phyloP scores from a whole-genome alignment of 2,888 invertebrate species.

The Pristionchus japonicus region DNA sequence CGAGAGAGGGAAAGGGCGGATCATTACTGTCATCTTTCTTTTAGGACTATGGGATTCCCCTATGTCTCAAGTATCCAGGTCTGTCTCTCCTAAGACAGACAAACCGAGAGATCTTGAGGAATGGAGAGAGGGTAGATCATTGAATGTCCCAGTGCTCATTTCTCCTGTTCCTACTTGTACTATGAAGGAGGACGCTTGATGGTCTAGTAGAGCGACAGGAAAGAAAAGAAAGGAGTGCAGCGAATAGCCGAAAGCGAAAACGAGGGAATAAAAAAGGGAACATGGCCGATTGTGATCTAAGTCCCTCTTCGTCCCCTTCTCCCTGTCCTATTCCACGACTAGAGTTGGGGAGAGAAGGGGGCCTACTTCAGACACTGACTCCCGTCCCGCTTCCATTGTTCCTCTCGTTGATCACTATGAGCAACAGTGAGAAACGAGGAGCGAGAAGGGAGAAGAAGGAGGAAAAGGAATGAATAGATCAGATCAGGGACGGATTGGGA shows the following conservation, averaged over 20 bases:
- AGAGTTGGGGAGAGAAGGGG: not conserved
- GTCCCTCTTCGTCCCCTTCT: not conserved
- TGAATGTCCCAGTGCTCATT: not conserved
- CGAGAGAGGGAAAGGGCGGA: not conserved
- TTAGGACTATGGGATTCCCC: not conserved
- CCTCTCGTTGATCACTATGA: not conserved
- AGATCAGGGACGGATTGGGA: not conserved
- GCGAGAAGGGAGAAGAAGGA: not conserved
- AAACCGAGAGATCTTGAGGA: too few species aligned
- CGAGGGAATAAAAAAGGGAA: conserved; percentile 25
- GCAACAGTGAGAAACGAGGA: not conserved
- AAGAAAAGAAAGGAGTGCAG: conserved; percentile 35
- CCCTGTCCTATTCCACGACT: not conserved
- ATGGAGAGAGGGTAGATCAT: too few species aligned
- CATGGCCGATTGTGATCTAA: conserved; percentile 14
- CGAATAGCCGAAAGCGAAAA: conserved; percentile 23
- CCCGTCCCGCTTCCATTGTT: too few species aligned
- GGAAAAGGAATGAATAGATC: not conserved
- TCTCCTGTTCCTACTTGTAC: conserved; percentile 35
- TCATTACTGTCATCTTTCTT: conserved; percentile 6
- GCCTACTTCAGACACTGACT: not conserved
- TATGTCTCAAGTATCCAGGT: not conserved
- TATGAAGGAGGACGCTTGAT: conserved; percentile 44
- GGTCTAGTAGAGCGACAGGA: conserved; percentile 56
- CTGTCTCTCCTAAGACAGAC: not conserved